Base-by-base conservation (phyloP, 2,888 invertebrate species). In the Trissoscelio sp. region DNA sequence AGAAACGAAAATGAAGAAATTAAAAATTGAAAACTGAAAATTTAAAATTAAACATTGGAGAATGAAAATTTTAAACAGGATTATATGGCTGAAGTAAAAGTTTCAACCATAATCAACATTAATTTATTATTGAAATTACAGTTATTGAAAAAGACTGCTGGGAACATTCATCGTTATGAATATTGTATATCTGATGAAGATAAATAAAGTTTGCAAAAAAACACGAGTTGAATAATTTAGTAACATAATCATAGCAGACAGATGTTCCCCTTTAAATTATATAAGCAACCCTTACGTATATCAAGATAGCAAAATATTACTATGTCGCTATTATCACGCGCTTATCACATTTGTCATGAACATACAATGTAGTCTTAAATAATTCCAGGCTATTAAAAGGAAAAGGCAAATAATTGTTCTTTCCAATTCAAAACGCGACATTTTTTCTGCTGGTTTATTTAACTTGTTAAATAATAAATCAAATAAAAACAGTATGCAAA, bases 261-360 rank as follows among this genome's bases (percentile, higher is more conserved):
- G 64, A 64, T 53, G 62, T 73, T 44, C 62, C 44, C 34, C 22
- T 34, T 42, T 55, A 64, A 73, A 73, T 62, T 62, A 55, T 73
- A 73, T 55, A 42, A 24, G 20, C 44, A 55, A 16, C 18, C 62
- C 37, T 22, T 55, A 28, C 14, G 58, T 57, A 34, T 22, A 74
- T 74, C 74, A 58, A 57, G 66, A 57, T 74, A 57, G 24, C 14
- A 22, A 74, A 64, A 74, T 24, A 72, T 60, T 60, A 39, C 60
- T 60, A 46, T 70, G 58, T 70, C 31, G 42, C 53, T 44, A 69
- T 69, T 57, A 72, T 72, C 72, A 72, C 51, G 72, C 72, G 46
- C 72, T 72, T 72, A 72, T 72, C 60, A 58, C 37, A 57, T 48
- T 58, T 70, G 70, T 70, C 70, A 70, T 58, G 69, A 42, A 55